Percentiles rank a stretch among this genome's conserved stretches.
phyloP scores from a whole-genome alignment of 2,113 vertebrate genomes.

The Elaphurus davidianus region DNA sequence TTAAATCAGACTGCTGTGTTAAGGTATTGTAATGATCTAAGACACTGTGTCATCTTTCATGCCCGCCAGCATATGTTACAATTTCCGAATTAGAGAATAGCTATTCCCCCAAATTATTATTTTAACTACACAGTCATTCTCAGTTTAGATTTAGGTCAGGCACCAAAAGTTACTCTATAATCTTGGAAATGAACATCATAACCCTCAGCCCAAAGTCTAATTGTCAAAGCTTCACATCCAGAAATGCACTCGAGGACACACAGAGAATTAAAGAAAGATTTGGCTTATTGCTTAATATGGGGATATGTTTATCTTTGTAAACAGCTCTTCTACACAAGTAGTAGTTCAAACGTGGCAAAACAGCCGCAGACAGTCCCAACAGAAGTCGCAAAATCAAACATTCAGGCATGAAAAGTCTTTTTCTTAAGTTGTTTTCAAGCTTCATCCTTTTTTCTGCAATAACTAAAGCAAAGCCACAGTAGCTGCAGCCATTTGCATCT shows the following conservation, averaged over 20 bases:
- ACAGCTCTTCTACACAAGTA: slow-evolving; percentile 70
- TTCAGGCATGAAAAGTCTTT: slow-evolving; percentile 83
- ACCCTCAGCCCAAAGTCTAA: slow-evolving; percentile 45
- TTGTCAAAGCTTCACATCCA: slow-evolving; percentile 53
- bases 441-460: slow-evolving; percentile 85
- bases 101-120: slow-evolving; percentile 73
- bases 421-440: slow-evolving; percentile 86
- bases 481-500: slow-evolving; percentile 89
- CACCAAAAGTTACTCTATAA: slow-evolving; percentile 70
- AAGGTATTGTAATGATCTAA: slow-evolving; percentile 68
- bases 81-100: slow-evolving; percentile 72
- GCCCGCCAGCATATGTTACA: slow-evolving; percentile 70
- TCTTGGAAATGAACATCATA: slow-evolving; percentile 68
- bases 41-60: slow-evolving; percentile 75
- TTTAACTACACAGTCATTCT: slow-evolving; percentile 77
- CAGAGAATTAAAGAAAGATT: slow-evolving; percentile 61
- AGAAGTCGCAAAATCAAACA: slow-evolving; percentile 83
- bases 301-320: slow-evolving; percentile 74
- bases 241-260: slow-evolving; percentile 33
- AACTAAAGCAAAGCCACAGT: slow-evolving; percentile 91
- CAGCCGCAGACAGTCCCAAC: slow-evolving; percentile 67
- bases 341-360: slow-evolving; percentile 74
- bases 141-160: slow-evolving; percentile 77
- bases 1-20: slow-evolving; percentile 78
- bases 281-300: slow-evolving; percentile 58